A percentile compares a stretch with the other conserved stretches of the same genome.
These are phyloP conservation scores for Ophion ventricosus DNA, from an alignment of 2,888 invertebrate species.

Conservation along the genomic window DNA sequence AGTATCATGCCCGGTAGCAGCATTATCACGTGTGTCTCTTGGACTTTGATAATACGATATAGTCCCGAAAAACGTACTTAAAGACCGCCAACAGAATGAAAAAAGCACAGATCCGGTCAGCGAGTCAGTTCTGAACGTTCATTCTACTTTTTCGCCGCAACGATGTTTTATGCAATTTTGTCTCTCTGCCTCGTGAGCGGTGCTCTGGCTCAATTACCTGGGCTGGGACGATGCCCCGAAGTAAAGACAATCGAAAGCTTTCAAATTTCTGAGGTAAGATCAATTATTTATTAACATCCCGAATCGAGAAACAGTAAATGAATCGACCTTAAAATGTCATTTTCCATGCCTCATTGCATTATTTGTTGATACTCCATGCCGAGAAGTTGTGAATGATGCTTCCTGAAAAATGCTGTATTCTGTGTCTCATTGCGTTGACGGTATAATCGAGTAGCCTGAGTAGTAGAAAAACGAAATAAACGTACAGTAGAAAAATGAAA, in stretches of 20 bases:
- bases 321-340: not conserved
- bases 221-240: slow-evolving; percentile 86
- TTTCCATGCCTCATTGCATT: too few relatives aligned
- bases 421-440: too few relatives aligned
- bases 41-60: not conserved
- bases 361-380: too few relatives aligned
- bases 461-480: too few relatives aligned
- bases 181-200: slow-evolving; percentile 48
- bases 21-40: not conserved
- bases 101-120: not conserved
- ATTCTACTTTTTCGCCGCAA: not conserved
- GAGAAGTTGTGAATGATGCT: too few relatives aligned
- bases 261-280: slow-evolving; percentile 84
- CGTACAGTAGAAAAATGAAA: too few relatives aligned
- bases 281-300: not conserved
- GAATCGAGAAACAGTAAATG: not conserved
- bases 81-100: not conserved
- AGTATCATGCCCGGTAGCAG: not conserved
- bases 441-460: too few relatives aligned
- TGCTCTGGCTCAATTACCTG: slow-evolving; percentile 85
- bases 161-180: slow-evolving; percentile 45
- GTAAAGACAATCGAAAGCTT: slow-evolving; percentile 86
- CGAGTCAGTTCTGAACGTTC: not conserved
- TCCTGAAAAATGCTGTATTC: too few relatives aligned
- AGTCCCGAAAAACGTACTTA: not conserved